Evolutionary conservation across 2,797 vertebrate species (phyloP).

Genomic region (Uromys caudimaculatus): DNA sequence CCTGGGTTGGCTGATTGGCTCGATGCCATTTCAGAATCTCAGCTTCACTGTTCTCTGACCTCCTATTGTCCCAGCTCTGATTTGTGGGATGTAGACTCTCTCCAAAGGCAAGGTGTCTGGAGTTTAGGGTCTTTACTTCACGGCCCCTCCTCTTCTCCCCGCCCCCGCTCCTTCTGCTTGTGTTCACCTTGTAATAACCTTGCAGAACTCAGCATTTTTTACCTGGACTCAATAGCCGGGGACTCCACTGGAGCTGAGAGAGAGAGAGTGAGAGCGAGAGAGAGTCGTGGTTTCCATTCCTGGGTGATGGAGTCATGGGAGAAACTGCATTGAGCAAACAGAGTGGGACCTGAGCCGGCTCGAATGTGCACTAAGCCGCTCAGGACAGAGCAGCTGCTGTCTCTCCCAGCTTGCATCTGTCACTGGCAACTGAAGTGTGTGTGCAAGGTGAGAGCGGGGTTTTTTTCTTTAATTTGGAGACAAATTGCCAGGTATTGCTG

Average conservation of each 20-base stretch:
- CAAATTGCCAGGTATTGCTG: slow-evolving; percentile 65
- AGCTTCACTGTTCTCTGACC: slow-evolving; percentile 87
- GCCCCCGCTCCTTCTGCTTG: neutral
- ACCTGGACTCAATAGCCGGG: slow-evolving; percentile 80
- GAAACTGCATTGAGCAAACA: slow-evolving; percentile 78
- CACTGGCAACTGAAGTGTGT: slow-evolving; percentile 68
- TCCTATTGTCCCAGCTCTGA: slow-evolving; percentile 78
- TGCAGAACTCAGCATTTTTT: slow-evolving; percentile 67
- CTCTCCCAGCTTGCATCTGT: slow-evolving; percentile 46
- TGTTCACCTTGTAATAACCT: slow-evolving; percentile 84
- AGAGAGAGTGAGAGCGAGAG: slow-evolving; percentile 47
- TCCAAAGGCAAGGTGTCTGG: slow-evolving; percentile 42
- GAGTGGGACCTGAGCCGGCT: slow-evolving; percentile 84
- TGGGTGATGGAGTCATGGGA: slow-evolving; percentile 83
- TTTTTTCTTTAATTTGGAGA: slow-evolving; percentile 53
- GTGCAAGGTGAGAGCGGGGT: slow-evolving; percentile 76
- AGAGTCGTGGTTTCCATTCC: slow-evolving; percentile 84
- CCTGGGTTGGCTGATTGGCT: slow-evolving; percentile 86
- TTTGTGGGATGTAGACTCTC: slow-evolving; percentile 72
- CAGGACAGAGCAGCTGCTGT: slow-evolving; percentile 81
- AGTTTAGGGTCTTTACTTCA: slow-evolving; percentile 39
- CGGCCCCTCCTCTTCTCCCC: neutral
- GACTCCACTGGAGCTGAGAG: slow-evolving; percentile 21
- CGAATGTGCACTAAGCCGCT: slow-evolving; percentile 74
- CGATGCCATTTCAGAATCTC: slow-evolving; percentile 83